These are phyloP conservation scores for Orientallactaga bullata DNA, from an alignment of 2,113 vertebrate genomes.

Conservation along the genomic window DNA sequence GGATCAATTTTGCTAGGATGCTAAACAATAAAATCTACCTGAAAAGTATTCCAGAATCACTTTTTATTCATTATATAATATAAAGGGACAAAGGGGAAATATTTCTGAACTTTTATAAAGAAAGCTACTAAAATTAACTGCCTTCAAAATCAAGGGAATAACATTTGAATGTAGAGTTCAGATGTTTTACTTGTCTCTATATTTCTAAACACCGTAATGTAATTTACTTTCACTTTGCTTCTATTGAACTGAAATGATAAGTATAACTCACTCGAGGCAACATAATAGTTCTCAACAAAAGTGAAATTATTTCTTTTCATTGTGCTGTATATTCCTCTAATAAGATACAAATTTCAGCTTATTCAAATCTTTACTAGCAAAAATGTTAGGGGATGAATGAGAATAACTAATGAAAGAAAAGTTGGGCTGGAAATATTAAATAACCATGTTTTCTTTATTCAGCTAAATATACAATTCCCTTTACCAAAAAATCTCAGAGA, in stretches of 20 bases:
- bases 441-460: conserved; percentile 46
- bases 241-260: conserved; percentile 50
- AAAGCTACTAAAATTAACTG: not conserved
- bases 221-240: conserved; percentile 38
- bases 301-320: conserved; percentile 57
- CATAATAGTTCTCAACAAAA: conserved; percentile 50
- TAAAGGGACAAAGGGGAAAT: not conserved
- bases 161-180: conserved; percentile 34
- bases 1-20: not conserved
- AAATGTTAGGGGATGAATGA: conserved; percentile 53
- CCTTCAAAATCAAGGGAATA: conserved; percentile 29
- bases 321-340: conserved; percentile 39
- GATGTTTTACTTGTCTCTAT: conserved; percentile 50
- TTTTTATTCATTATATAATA: conserved; percentile 41
- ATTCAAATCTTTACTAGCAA: conserved; percentile 44
- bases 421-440: conserved; percentile 6
- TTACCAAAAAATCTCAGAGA: conserved; percentile 6
- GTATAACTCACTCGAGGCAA: conserved; percentile 15
- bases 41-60: not conserved
- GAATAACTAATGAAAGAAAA: conserved; percentile 55
- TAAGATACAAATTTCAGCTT: conserved; percentile 38
- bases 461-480: not conserved
- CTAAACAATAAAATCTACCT: not conserved
- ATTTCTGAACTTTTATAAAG: not conserved
- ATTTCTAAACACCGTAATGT: conserved; percentile 32